Percentiles rank a stretch among this genome's conserved stretches.
Conservation (phyloP, 2,888 invertebrate species). For the Nasonia oneida region DNA sequence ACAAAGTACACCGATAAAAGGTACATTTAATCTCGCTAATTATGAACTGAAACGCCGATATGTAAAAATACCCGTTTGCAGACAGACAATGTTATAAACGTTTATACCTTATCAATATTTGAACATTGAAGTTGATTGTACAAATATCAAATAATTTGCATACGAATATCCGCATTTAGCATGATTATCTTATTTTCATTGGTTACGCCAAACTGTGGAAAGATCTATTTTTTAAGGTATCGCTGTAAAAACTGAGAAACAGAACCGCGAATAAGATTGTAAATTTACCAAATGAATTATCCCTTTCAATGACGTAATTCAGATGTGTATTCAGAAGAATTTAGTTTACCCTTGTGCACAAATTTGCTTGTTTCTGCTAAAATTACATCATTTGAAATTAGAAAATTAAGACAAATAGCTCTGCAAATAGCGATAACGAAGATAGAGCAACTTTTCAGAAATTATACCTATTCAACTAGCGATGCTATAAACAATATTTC, state of each 20-base stretch:
- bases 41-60: neutral
- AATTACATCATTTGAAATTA: neutral
- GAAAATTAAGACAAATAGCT: neutral
- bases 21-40: neutral
- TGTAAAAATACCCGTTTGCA: neutral
- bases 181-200: constrained; percentile 26
- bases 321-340: neutral
- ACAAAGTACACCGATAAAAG: neutral
- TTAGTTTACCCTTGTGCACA: neutral
- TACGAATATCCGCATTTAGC: neutral
- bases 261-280: neutral
- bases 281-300: neutral
- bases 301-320: neutral
- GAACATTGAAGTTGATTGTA: neutral
- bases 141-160: neutral
- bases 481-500: constrained; percentile 19
- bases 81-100: neutral
- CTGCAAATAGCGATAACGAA: neutral
- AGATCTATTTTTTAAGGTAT: neutral
- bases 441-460: neutral
- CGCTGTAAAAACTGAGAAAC: constrained; percentile 30
- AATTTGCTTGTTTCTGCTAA: neutral
- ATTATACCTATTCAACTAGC: neutral
- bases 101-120: neutral
- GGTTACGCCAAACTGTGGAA: constrained; percentile 27